A percentile compares a stretch with the other conserved stretches of the same genome.
Conservation (phyloP, 2,888 invertebrate genomes). For the Tipula helvola region DNA sequence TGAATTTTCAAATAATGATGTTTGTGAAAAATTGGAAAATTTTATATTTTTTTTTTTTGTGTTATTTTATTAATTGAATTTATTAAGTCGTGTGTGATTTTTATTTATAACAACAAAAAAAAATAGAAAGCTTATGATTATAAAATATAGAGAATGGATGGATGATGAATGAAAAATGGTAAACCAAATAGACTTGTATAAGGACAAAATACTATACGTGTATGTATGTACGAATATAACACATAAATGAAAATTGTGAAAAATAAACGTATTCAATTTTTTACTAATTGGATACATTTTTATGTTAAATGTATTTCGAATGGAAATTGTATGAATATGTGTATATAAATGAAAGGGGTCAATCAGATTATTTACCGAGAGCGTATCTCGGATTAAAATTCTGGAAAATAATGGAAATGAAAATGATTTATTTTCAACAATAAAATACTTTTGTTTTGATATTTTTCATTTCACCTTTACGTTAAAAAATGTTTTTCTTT, state of each 20-base stretch:
- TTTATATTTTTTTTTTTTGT: not conserved
- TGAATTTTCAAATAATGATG: conserved; percentile 4
- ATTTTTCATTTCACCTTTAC: not conserved
- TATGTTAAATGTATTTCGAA: not conserved
- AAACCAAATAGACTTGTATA: not conserved
- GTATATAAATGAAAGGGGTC: not conserved
- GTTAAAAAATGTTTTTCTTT: not conserved
- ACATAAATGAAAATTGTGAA: not conserved
- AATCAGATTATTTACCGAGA: not conserved
- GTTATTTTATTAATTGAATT: conserved; percentile 9
- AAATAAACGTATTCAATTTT: conserved; percentile 4
- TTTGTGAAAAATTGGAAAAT: not conserved
- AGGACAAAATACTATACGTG: not conserved
- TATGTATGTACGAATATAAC: not conserved
- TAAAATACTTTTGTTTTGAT: not conserved
- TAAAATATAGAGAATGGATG: not conserved
- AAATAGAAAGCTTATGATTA: not conserved
- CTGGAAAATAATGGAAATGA: not conserved
- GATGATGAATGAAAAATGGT: not conserved
- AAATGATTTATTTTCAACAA: not conserved
- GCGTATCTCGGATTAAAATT: not conserved
- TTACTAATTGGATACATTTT: conserved; percentile 8
- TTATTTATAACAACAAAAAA: not conserved
- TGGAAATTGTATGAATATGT: not conserved
- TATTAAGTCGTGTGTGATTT: conserved; percentile 11